Evolutionary conservation across 2,888 invertebrate genomes (phyloP).

Genomic region (Pristionchus exspectatus): DNA sequence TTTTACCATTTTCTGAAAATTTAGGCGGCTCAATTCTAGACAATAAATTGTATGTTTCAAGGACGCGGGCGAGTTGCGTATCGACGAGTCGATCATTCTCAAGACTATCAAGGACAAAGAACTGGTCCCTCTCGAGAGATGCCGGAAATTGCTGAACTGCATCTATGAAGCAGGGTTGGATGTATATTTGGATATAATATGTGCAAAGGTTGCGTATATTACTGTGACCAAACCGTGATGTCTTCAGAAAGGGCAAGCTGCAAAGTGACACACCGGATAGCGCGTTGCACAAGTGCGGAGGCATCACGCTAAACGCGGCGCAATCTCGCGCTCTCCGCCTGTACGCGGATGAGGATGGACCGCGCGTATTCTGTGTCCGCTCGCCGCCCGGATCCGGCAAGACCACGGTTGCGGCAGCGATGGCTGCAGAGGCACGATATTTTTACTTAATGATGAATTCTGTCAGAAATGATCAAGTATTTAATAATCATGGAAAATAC

Average conservation of each 20-base stretch:
- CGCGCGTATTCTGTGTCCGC: slow-evolving; percentile 13
- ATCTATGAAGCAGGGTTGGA: neutral
- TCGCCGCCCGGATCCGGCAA: slow-evolving; percentile 31
- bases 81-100: neutral
- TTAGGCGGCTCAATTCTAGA: no score
- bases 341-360: neutral
- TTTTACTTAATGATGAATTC: no score
- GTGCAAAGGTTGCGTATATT: no score
- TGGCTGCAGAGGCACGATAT: neutral
- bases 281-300: neutral
- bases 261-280: neutral
- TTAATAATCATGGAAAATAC: no score
- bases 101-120: neutral
- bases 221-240: no score
- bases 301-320: neutral
- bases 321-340: neutral
- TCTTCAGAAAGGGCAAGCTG: neutral
- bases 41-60: neutral
- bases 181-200: no score
- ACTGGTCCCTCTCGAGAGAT: neutral
- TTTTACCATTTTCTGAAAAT: no score
- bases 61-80: neutral
- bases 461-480: no score
- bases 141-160: neutral
- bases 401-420: neutral